These are phyloP conservation scores for Poecile montanus DNA, from an alignment of 2,797 vertebrate species.

Conservation along the genomic window DNA sequence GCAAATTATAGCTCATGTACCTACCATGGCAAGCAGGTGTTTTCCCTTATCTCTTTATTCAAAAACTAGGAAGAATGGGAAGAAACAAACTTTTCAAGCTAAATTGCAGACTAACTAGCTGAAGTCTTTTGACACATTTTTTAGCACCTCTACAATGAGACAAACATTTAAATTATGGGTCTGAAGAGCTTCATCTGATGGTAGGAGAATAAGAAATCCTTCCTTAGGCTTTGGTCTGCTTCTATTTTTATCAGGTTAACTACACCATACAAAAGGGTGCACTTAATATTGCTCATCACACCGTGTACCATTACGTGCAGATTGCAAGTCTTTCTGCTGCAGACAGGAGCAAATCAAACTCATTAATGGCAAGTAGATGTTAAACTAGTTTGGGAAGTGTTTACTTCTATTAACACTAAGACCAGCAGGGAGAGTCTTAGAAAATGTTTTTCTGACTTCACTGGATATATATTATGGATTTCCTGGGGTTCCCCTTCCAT, in stretches of 20 bases:
- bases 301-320: neutral
- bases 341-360: neutral
- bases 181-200: slow-evolving; percentile 5
- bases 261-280: neutral
- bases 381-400: neutral
- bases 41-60: slow-evolving; percentile 35
- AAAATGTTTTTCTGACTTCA: neutral
- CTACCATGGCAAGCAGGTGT: slow-evolving; percentile 26
- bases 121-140: slow-evolving; percentile 47
- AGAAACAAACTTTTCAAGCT: slow-evolving; percentile 54
- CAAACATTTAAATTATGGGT: slow-evolving; percentile 58
- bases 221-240: neutral
- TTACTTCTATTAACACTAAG: neutral
- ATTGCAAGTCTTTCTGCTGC: neutral
- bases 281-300: neutral
- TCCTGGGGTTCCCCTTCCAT: neutral
- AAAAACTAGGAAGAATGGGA: slow-evolving; percentile 39
- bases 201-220: slow-evolving; percentile 20
- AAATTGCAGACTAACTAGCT: slow-evolving; percentile 52
- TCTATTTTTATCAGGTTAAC: slow-evolving; percentile 43
- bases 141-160: slow-evolving; percentile 50
- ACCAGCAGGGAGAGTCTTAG: neutral
- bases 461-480: neutral
- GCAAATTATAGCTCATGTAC: slow-evolving; percentile 71
- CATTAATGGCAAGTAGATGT: neutral